phyloP scores from a whole-genome alignment of 2,888 invertebrate species.

The Zelleria hepariella region DNA sequence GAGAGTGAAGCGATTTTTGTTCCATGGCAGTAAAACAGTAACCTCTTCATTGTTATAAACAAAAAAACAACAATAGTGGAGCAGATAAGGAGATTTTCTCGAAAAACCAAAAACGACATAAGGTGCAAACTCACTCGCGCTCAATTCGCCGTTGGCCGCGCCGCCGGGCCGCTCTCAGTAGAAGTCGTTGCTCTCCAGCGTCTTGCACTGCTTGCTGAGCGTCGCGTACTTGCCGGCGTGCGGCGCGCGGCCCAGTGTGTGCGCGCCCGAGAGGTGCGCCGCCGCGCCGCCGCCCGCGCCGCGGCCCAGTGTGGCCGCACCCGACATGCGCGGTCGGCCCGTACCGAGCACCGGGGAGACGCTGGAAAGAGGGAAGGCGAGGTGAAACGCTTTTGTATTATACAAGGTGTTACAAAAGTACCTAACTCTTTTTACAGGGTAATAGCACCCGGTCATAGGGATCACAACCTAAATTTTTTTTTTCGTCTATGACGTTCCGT shows the following conservation, averaged over 20 bases:
- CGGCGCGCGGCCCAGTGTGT: conserved; percentile 79
- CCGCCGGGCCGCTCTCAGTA: conserved; percentile 89
- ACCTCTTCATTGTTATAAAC: no score
- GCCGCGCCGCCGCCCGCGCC: conserved; percentile 42
- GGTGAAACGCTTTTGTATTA: background rate
- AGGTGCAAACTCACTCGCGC: background rate
- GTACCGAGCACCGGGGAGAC: background rate
- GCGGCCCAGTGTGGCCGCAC: conserved; percentile 52
- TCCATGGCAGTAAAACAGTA: no score
- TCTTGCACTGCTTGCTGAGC: conserved; percentile 96
- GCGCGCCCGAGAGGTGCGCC: conserved; percentile 60
- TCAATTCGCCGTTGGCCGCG: conserved; percentile 21
- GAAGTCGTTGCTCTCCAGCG: conserved; percentile 92
- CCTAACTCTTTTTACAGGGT: no score
- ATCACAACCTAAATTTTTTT: no score
- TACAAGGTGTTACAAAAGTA: no score
- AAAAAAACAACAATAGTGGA: no score
- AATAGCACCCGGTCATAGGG: no score
- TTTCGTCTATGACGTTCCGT: no score
- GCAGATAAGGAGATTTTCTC: no score
- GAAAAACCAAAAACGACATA: no score
- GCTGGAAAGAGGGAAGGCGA: background rate
- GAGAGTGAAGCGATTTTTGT: no score
- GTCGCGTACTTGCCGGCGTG: conserved; percentile 94
- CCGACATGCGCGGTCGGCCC: conserved; percentile 45